phyloP scores from a whole-genome alignment of 2,888 invertebrate species.

The Apotomis turbidana region DNA sequence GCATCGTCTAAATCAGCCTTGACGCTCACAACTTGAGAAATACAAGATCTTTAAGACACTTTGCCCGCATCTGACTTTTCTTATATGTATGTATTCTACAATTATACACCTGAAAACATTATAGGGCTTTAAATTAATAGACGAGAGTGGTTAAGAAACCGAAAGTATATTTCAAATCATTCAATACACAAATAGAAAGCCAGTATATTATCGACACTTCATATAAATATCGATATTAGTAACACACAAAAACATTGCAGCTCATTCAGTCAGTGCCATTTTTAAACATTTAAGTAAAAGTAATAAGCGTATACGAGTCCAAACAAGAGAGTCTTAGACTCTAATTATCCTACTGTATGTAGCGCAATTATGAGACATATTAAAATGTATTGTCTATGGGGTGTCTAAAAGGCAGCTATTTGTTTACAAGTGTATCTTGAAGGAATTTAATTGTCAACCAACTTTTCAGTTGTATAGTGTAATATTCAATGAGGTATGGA shows the following conservation, averaged over 20 bases:
- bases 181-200: conserved; percentile 21
- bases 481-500: too few relatives aligned
- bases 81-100: too few relatives aligned
- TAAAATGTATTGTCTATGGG: neutral
- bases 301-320: conserved; percentile 37
- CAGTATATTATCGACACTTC: neutral
- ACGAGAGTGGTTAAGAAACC: neutral
- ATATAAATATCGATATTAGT: neutral
- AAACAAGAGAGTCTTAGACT: neutral
- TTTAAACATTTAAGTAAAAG: conserved; percentile 24
- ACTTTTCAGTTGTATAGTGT: too few relatives aligned
- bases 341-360: neutral
- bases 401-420: neutral
- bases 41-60: too few relatives aligned
- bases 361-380: neutral
- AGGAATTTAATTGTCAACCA: too few relatives aligned
- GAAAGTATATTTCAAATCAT: conserved; percentile 20
- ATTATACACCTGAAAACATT: too few relatives aligned
- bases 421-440: too few relatives aligned
- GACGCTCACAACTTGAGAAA: too few relatives aligned
- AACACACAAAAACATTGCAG: conserved; percentile 5
- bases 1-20: too few relatives aligned
- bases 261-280: conserved; percentile 27
- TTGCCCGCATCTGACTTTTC: too few relatives aligned
- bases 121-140: neutral